Conservation (phyloP, 2,113 vertebrate genomes). For the Cercopithecus mona region DNA sequence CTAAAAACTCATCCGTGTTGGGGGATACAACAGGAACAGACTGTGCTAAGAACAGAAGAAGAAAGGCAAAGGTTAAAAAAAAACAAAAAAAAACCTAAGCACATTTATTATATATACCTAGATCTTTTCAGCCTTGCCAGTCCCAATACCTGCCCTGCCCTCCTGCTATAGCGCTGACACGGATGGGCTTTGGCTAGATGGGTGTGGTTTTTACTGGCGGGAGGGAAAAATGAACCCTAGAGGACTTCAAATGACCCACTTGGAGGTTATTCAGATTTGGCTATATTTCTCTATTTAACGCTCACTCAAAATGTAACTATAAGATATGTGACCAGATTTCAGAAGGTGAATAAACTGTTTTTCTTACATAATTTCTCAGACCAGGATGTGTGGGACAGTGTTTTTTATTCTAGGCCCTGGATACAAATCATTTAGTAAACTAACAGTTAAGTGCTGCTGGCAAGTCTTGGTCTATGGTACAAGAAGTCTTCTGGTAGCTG, state of each 20-base stretch:
- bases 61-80: neutral
- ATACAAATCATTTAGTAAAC: neutral
- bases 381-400: neutral
- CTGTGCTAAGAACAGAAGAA: constrained; percentile 79
- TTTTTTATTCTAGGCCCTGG: neutral
- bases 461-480: neutral
- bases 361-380: neutral
- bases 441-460: neutral
- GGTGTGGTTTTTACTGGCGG: neutral
- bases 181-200: neutral
- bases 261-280: neutral
- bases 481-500: neutral
- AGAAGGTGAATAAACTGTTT: neutral
- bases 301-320: neutral
- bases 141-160: neutral
- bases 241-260: neutral
- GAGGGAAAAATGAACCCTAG: neutral
- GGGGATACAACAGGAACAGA: constrained; percentile 87
- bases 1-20: constrained; percentile 92
- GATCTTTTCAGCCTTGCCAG: neutral
- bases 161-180: neutral
- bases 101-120: rapidly evolving
- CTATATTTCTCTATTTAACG: neutral
- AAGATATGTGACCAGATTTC: neutral
- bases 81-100: neutral